phyloP scores from a whole-genome alignment of 64 coral and sea anemone genomes.

The Pocillopora verrucosa region DNA sequence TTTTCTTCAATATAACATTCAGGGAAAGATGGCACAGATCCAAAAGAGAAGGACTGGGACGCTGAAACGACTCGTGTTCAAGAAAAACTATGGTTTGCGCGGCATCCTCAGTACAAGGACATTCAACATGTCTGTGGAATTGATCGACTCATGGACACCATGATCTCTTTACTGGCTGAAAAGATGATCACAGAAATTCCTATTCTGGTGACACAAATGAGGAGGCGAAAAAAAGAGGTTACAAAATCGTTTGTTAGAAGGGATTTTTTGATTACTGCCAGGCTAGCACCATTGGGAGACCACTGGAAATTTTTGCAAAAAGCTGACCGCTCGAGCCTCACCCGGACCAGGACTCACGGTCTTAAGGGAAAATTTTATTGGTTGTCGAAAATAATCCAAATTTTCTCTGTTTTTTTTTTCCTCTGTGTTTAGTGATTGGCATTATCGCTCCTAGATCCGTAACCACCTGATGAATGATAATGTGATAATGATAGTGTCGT shows the following conservation, averaged over 20 bases:
- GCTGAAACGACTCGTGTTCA: constrained; percentile 53
- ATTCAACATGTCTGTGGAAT: constrained; percentile 65
- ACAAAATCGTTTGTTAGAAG: not conserved
- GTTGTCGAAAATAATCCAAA: too few relatives aligned
- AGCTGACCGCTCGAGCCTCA: too few relatives aligned
- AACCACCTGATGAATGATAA: too few relatives aligned
- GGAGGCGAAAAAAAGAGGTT: constrained; percentile 34
- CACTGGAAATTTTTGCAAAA: too few relatives aligned
- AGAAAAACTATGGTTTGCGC: constrained; percentile 64
- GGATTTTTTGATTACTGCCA: too few relatives aligned
- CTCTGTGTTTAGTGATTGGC: too few relatives aligned
- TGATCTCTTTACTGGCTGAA: constrained; percentile 73
- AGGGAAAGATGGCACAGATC: constrained; percentile 86
- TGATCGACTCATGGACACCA: constrained; percentile 75
- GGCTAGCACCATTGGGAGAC: too few relatives aligned
- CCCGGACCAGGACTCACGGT: too few relatives aligned
- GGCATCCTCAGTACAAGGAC: constrained; percentile 57
- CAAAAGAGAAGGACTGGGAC: constrained; percentile 73
- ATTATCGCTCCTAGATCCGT: too few relatives aligned
- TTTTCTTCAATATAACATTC: not conserved
- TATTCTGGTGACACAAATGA: constrained; percentile 57
- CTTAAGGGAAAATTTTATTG: too few relatives aligned
- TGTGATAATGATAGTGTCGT: too few relatives aligned
- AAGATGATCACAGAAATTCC: constrained; percentile 83
- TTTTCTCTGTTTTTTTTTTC: too few relatives aligned